A percentile compares a stretch with the other conserved stretches of the same genome.
Evolutionary conservation across 1,140 invertebrate species (phyloP).

Genomic region (Rhynchophorus ferrugineus): DNA sequence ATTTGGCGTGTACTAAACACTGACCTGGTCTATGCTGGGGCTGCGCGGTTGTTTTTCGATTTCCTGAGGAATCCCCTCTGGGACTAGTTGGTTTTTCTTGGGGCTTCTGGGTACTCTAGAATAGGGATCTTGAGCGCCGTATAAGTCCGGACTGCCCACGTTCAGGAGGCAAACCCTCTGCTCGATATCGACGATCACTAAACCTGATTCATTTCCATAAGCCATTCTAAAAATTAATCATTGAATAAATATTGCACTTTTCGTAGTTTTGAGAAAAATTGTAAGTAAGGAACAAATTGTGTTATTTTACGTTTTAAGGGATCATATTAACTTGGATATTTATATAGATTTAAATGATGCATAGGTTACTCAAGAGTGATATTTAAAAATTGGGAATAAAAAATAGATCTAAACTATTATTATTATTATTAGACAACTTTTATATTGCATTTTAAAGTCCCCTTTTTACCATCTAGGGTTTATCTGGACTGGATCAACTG

Average conservation of each 20-base stretch:
- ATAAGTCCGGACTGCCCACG: conserved; percentile 76
- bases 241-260: background rate
- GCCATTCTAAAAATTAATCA: conserved; percentile 64
- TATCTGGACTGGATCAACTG: too few relatives aligned
- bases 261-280: background rate
- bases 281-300: background rate
- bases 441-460: too few relatives aligned
- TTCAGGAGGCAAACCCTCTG: conserved; percentile 86
- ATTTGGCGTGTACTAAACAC: conserved; percentile 20
- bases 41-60: conserved; percentile 58
- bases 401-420: too few relatives aligned
- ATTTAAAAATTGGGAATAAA: too few relatives aligned
- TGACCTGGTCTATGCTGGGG: conserved; percentile 87
- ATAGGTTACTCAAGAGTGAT: too few relatives aligned
- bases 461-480: too few relatives aligned
- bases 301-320: too few relatives aligned
- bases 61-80: conserved; percentile 28
- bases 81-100: conserved; percentile 46
- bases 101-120: conserved; percentile 77
- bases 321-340: too few relatives aligned
- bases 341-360: too few relatives aligned
- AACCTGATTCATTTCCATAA: conserved; percentile 90
- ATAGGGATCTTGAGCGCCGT: conserved; percentile 82
- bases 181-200: conserved; percentile 90
- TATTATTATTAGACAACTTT: too few relatives aligned